Evolutionary conservation across 37 sponge, comb jelly and placozoan species (phyloP).

Genomic region (Theonella swinhoei): DNA sequence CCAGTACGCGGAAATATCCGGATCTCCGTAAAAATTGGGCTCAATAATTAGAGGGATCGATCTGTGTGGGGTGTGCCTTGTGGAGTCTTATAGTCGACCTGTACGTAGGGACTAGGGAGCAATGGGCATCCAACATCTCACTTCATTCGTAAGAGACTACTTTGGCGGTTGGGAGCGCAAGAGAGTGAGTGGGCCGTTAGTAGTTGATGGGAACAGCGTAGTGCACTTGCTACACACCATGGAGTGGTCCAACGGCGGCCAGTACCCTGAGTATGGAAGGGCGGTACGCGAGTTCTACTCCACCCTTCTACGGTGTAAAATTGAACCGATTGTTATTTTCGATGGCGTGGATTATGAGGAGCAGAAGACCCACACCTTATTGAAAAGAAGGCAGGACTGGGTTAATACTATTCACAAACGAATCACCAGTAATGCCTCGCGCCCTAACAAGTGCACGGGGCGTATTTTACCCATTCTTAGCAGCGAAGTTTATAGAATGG

Average conservation of each 20-base stretch:
- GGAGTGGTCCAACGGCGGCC: constrained; percentile 66
- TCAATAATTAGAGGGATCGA: too few relatives aligned
- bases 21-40: too few relatives aligned
- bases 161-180: constrained; percentile 23
- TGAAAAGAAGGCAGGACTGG: neutral
- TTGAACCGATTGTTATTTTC: constrained; percentile 65
- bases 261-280: constrained; percentile 51
- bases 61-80: too few relatives aligned
- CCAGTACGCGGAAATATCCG: too few relatives aligned
- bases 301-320: constrained; percentile 16
- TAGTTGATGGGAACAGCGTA: constrained; percentile 69
- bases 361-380: constrained; percentile 38
- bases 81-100: too few relatives aligned
- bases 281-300: constrained; percentile 32
- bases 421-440: neutral
- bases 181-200: constrained; percentile 28
- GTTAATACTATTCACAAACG: neutral
- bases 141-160: constrained; percentile 39
- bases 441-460: neutral
- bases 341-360: constrained; percentile 78
- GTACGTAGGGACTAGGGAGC: too few relatives aligned
- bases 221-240: constrained; percentile 34
- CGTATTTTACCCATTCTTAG: constrained; percentile 18
- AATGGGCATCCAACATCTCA: constrained; percentile 73
- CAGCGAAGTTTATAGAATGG: neutral